phyloP scores from a whole-genome alignment of 2,888 invertebrate species.

The Drosophila histrio region DNA sequence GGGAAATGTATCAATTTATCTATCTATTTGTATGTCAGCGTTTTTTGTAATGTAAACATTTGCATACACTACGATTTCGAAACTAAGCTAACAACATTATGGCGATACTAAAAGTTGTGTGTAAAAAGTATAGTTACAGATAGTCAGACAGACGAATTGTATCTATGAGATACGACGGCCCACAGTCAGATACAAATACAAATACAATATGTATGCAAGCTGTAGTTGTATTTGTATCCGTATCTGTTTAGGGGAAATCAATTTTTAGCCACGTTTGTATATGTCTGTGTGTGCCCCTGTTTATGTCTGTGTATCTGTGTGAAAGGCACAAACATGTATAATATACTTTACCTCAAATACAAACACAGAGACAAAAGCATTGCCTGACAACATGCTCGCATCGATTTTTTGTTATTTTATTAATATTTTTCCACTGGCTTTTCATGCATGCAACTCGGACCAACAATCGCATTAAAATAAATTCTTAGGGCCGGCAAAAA shows the following conservation, averaged over 20 bases:
- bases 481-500: constrained; percentile 42
- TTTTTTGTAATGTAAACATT: constrained; percentile 23
- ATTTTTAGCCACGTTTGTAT: constrained; percentile 55
- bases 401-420: constrained; percentile 58
- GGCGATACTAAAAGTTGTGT: constrained; percentile 27
- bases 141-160: constrained; percentile 39
- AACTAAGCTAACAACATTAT: constrained; percentile 33
- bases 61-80: constrained; percentile 47
- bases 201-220: neutral
- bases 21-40: constrained; percentile 3
- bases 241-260: constrained; percentile 64
- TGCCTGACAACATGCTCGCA: constrained; percentile 65
- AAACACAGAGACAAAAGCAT: constrained; percentile 23
- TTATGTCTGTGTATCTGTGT: constrained; percentile 17
- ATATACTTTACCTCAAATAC: constrained; percentile 39
- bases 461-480: constrained; percentile 76
- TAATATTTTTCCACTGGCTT: constrained; percentile 26
- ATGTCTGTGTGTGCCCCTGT: constrained; percentile 12
- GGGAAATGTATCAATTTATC: constrained; percentile 36
- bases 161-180: constrained; percentile 63
- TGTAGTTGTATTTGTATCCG: constrained; percentile 12
- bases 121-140: constrained; percentile 41
- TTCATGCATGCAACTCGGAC: constrained; percentile 54
- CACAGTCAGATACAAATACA: constrained; percentile 29
- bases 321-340: constrained; percentile 56